phyloP scores from a whole-genome alignment of 2,797 vertebrate genomes.

The Jordanella pulchra region DNA sequence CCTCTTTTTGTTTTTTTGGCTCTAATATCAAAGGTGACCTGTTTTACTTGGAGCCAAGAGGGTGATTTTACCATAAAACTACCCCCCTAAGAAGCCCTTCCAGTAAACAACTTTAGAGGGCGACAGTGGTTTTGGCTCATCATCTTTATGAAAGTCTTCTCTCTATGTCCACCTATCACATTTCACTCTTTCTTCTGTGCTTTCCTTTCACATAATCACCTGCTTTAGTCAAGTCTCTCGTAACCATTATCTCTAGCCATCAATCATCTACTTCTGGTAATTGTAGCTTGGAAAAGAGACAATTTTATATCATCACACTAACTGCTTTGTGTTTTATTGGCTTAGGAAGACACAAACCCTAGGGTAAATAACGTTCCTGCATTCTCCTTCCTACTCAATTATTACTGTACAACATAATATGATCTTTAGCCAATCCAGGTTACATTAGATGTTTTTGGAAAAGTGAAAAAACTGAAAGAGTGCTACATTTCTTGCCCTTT shows the following conservation, averaged over 20 bases:
- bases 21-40: conserved; percentile 50
- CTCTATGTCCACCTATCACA: conserved; percentile 32
- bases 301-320: background rate
- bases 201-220: conserved; percentile 41
- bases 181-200: conserved; percentile 46
- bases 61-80: conserved; percentile 14
- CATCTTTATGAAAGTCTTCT: conserved; percentile 49
- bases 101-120: conserved; percentile 46
- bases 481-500: no score
- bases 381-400: background rate
- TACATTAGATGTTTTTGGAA: no score
- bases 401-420: background rate
- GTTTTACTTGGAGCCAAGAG: conserved; percentile 23
- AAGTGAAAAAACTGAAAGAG: background rate
- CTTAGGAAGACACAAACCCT: background rate
- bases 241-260: conserved; percentile 41
- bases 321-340: conserved; percentile 6
- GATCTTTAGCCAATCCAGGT: background rate
- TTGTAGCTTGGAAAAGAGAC: conserved; percentile 32
- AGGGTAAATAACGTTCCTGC: background rate
- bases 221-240: conserved; percentile 25
- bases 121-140: conserved; percentile 31
- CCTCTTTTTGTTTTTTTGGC: conserved; percentile 21
- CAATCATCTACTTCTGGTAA: conserved; percentile 23
- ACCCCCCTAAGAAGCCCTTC: conserved; percentile 22